phyloP scores from a whole-genome alignment of 2,888 invertebrate genomes.

The Ennomos quercinarius region DNA sequence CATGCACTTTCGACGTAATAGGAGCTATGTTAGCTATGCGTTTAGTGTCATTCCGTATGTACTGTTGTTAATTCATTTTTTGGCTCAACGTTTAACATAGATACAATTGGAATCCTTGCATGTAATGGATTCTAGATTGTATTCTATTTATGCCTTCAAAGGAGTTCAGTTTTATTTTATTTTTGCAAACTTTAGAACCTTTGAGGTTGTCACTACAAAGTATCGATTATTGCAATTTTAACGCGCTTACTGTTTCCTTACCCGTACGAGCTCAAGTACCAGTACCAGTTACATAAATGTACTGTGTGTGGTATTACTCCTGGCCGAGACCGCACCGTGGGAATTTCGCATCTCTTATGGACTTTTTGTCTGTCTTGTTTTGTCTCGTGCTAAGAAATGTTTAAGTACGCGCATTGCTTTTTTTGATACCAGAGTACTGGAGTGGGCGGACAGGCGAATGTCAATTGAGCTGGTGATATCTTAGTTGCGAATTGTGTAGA shows the following conservation, averaged over 20 bases:
- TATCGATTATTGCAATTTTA: too few relatives aligned
- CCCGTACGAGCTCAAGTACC: constrained; percentile 7
- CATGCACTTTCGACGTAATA: neutral
- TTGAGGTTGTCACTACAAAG: too few relatives aligned
- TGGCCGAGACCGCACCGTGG: constrained; percentile 62
- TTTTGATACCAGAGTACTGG: constrained; percentile 35
- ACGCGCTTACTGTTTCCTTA: neutral
- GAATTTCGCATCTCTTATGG: constrained; percentile 63
- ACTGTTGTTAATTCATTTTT: neutral
- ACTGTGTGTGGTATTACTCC: constrained; percentile 47
- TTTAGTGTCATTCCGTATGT: neutral
- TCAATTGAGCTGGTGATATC: constrained; percentile 39
- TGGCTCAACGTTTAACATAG: too few relatives aligned
- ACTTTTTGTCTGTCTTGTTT: constrained; percentile 57
- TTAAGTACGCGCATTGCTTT: constrained; percentile 39
- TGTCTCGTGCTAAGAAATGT: constrained; percentile 68
- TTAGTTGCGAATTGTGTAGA: constrained; percentile 29
- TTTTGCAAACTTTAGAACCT: too few relatives aligned
- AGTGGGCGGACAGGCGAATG: constrained; percentile 36
- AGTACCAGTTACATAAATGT: constrained; percentile 17
- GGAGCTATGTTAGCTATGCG: neutral
- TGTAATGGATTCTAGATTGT: too few relatives aligned
- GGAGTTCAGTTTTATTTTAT: too few relatives aligned
- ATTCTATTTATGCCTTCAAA: too few relatives aligned
- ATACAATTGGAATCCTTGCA: too few relatives aligned